Evolutionary conservation across 2,113 vertebrate genomes (phyloP), one percentile per base, ranked within the genome.

Genomic region (Arvicanthis niloticus): DNA sequence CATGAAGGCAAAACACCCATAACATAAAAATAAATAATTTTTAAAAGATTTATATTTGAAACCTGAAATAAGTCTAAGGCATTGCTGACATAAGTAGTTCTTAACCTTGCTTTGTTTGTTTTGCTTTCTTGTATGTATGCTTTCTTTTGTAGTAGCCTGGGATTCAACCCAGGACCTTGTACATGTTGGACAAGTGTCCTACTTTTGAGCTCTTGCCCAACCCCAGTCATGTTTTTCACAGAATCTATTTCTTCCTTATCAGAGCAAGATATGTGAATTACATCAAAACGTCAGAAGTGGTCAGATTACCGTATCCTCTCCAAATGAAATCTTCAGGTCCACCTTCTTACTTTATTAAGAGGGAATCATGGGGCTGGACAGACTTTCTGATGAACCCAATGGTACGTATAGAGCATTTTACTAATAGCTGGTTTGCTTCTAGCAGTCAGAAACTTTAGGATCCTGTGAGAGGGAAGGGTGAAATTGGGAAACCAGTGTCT

Each of bases 331-430:
- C 99, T 62, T 98, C 97, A 70, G 99, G 99, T 16, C 99, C 99
- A 89, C 99, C 99, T 96, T 99, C 98, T 24, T 99, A 99, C 96
- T 99, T 99, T 80, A 99, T 99, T 98, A 99, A 99, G 98, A 99
- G 99, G 96, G 99, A 99, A 97, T 99, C 99, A 21, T 99, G 99
- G 99, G 99, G 99, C 42, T 99, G 99, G 99, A 99, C 99, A 73
- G 99, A 99, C 98, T 99, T 99, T 97, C 99, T 99, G 42, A 99
- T 99, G 99, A 99, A 99, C 94, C 99, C 99, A 73, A 99, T 99
- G 99, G 99, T 99, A 99, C 5, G 98, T 98, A 96, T 58, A 89
- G 81, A 95, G 45, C 53, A 80, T 80, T 96, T 75, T 80, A 51
- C 58, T 96, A 87, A 94, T 94, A 7, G 45, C 58, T 84, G 34